A percentile compares a stretch with the other conserved stretches of the same genome.
Evolutionary conservation across 2,888 invertebrate species (phyloP).

Genomic region (Leptinotarsa haldemani): DNA sequence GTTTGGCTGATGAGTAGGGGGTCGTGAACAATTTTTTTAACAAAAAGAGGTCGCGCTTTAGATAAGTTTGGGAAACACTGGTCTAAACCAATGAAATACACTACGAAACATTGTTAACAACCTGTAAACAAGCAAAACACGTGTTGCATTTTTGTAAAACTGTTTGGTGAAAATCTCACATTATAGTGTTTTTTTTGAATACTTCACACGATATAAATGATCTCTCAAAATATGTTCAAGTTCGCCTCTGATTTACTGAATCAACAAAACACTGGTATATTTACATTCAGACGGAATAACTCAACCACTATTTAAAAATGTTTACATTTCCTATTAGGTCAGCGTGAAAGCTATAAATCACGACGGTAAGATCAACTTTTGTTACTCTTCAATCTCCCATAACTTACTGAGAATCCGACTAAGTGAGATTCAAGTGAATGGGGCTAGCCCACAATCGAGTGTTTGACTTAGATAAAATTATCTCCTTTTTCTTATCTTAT

Average conservation of each 20-base stretch:
- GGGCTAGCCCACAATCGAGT: conserved; percentile 12
- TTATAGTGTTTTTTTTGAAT: too few relatives aligned
- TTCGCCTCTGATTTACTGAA: neutral
- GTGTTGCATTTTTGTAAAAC: too few relatives aligned
- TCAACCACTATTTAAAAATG: neutral
- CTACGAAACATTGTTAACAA: too few relatives aligned
- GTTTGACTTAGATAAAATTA: conserved; percentile 19
- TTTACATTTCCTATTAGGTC: conserved; percentile 10
- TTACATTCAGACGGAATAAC: conserved; percentile 1
- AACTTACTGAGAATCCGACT: neutral
- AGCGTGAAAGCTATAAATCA: conserved; percentile 5
- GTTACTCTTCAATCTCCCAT: neutral
- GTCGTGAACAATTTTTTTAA: too few relatives aligned
- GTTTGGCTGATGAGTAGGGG: too few relatives aligned
- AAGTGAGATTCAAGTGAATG: neutral
- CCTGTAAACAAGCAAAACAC: too few relatives aligned
- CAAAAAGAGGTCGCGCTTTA: too few relatives aligned
- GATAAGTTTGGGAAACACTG: too few relatives aligned
- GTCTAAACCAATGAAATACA: too few relatives aligned
- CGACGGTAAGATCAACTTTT: neutral
- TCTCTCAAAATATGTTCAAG: neutral
- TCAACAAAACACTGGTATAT: neutral
- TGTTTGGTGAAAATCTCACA: too few relatives aligned
- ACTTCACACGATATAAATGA: too few relatives aligned
- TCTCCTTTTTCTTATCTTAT: conserved; percentile 6